Percentiles rank a stretch among this genome's conserved stretches.
Conservation (phyloP, 2,888 invertebrate species). For the Tineola bisselliella region DNA sequence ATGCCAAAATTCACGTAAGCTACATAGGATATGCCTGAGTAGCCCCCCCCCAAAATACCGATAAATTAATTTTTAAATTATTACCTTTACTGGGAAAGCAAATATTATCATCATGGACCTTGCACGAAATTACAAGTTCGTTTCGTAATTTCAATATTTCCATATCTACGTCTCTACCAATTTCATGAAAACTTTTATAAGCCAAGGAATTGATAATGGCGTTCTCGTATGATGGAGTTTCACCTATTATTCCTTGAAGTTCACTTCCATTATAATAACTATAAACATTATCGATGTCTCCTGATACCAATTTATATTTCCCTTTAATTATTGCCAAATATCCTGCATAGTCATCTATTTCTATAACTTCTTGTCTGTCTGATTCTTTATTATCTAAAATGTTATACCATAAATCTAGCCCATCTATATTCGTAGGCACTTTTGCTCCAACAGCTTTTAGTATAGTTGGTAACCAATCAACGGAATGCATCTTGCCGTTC, state of each 20-base stretch:
- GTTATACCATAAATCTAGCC: conserved; percentile 10
- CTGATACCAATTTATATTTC: conserved; percentile 10
- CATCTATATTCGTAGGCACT: conserved; percentile 11
- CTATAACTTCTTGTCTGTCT: conserved; percentile 3
- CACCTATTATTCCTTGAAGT: conserved; percentile 10
- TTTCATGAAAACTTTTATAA: neutral
- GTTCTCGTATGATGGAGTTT: neutral
- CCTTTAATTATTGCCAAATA: conserved; percentile 8
- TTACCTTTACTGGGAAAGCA: conserved; percentile 3
- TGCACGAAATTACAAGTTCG: neutral
- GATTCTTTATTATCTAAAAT: conserved; percentile 10
- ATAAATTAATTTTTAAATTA: too few relatives aligned
- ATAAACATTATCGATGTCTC: neutral
- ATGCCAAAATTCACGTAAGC: too few relatives aligned
- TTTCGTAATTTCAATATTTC: neutral
- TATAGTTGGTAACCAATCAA: conserved; percentile 84
- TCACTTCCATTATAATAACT: conserved; percentile 5
- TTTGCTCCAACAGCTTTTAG: conserved; percentile 70
- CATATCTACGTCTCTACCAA: neutral
- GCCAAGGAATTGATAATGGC: neutral
- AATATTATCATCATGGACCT: neutral
- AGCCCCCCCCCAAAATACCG: too few relatives aligned
- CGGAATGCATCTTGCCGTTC: conserved; percentile 75
- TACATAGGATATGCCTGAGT: too few relatives aligned
- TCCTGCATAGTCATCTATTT: conserved; percentile 13